Percentiles rank a stretch among this genome's conserved stretches.
These are phyloP conservation scores for Ophioninae sp. DNA, from an alignment of 2,888 invertebrate genomes.

Conservation along the genomic window DNA sequence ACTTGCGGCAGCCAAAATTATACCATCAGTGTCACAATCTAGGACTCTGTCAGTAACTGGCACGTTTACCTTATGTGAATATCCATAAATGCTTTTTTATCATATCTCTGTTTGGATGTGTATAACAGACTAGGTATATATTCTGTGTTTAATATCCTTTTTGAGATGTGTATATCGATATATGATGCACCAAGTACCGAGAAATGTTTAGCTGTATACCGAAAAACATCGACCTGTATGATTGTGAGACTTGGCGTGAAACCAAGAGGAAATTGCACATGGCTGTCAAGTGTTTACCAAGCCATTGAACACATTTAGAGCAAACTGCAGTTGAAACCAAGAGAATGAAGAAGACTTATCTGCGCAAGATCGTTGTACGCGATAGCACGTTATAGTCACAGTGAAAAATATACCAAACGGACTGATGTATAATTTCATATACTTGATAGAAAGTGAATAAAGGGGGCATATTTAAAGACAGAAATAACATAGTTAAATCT, in stretches of 20 bases:
- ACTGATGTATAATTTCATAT: not conserved
- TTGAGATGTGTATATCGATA: not conserved
- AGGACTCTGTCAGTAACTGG: too few species aligned
- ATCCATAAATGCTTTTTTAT: too few species aligned
- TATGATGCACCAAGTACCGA: not conserved
- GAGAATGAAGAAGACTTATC: conserved; percentile 32
- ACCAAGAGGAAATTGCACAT: conserved; percentile 29
- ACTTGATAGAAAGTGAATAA: not conserved
- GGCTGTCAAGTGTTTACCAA: conserved; percentile 7
- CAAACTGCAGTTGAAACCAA: conserved; percentile 9
- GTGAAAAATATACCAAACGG: not conserved
- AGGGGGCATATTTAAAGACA: not conserved
- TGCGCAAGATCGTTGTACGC: conserved; percentile 1
- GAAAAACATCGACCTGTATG: not conserved
- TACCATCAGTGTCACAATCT: too few species aligned
- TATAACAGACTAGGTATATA: not conserved
- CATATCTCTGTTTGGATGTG: too few species aligned
- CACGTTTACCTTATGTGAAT: too few species aligned
- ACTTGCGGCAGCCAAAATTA: too few species aligned
- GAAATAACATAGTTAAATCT: conserved; percentile 1
- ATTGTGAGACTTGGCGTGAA: conserved; percentile 13
- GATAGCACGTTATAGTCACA: conserved; percentile 16
- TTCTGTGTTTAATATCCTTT: conserved; percentile 13
- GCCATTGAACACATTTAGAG: conserved; percentile 22
- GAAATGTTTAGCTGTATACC: not conserved